A percentile compares a stretch with the other conserved stretches of the same genome.
These are phyloP conservation scores for Panopea generosa DNA, from an alignment of 2,888 invertebrate genomes.

Conservation along the genomic window DNA sequence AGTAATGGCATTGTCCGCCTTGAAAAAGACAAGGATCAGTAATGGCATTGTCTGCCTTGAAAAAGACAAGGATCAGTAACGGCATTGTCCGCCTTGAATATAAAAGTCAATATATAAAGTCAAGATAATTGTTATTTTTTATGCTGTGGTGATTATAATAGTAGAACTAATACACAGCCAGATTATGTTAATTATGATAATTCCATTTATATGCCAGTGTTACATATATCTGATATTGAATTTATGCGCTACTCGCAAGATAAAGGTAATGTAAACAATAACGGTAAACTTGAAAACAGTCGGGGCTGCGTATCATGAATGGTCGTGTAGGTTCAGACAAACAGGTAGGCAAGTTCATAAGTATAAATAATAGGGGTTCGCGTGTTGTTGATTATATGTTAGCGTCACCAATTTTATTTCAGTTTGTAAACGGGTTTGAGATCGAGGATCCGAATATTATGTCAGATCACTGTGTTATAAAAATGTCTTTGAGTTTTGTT, in stretches of 20 bases:
- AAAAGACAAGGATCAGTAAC: too few species aligned
- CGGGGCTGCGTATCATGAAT: neutral
- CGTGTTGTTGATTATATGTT: constrained; percentile 7
- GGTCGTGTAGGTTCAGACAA: neutral
- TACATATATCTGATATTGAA: neutral
- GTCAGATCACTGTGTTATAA: constrained; percentile 8
- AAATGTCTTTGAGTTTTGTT: too few species aligned
- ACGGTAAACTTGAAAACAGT: neutral
- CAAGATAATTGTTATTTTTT: too few species aligned
- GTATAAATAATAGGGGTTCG: constrained; percentile 7
- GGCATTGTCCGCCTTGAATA: too few species aligned
- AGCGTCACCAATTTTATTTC: neutral
- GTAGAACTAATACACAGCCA: too few species aligned
- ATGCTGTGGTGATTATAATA: too few species aligned
- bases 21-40: too few species aligned
- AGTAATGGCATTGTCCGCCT: too few species aligned
- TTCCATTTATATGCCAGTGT: neutral
- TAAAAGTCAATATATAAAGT: too few species aligned
- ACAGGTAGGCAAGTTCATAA: neutral
- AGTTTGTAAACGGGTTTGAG: neutral
- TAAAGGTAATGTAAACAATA: neutral
- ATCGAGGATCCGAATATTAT: constrained; percentile 7
- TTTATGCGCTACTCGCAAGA: neutral
- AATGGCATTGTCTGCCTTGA: too few species aligned
- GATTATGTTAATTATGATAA: too few species aligned